A percentile compares a stretch with the other conserved stretches of the same genome.
These are phyloP conservation scores for Carpatolechia fugitivella DNA, from an alignment of 2,888 invertebrate species.

Conservation along the genomic window DNA sequence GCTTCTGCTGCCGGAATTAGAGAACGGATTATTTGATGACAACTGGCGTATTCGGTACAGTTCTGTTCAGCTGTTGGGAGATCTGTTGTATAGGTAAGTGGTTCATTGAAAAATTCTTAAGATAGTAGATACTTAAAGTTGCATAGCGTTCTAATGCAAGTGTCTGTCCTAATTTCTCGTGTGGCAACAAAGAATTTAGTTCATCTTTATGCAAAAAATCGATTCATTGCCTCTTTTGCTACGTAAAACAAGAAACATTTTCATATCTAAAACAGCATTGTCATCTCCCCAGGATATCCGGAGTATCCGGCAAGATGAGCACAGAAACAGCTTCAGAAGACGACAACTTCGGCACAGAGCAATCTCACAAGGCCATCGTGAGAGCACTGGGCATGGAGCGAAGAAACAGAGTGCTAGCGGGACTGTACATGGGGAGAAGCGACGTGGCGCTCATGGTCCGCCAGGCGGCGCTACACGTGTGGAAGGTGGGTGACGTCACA, in stretches of 20 bases:
- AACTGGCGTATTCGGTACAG: conserved; percentile 98
- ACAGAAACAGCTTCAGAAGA: conserved; percentile 99
- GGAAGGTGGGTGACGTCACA: conserved; percentile 93
- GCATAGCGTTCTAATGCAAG: too few relatives aligned
- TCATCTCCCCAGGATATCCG: conserved; percentile 82
- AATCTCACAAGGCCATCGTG: conserved; percentile 95
- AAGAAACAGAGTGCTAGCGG: conserved; percentile 94
- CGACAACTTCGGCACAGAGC: conserved; percentile 99
- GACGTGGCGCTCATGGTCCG: conserved; percentile 98
- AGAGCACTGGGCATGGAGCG: conserved; percentile 92
- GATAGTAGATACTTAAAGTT: neutral
- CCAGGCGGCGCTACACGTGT: conserved; percentile 98
- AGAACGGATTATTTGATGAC: conserved; percentile 96
- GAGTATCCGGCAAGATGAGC: conserved; percentile 99
- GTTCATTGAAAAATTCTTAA: neutral
- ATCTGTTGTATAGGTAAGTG: conserved; percentile 87
- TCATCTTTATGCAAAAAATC: too few relatives aligned
- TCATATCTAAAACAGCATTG: too few relatives aligned
- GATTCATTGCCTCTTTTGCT: too few relatives aligned
- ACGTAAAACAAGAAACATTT: too few relatives aligned
- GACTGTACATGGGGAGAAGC: conserved; percentile 97
- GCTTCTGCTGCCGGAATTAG: conserved; percentile 94
- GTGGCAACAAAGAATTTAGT: too few relatives aligned
- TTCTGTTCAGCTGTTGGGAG: conserved; percentile 96
- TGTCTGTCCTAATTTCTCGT: too few relatives aligned